These are phyloP conservation scores for Carcina quercana DNA, from an alignment of 2,888 invertebrate genomes.

Conservation along the genomic window DNA sequence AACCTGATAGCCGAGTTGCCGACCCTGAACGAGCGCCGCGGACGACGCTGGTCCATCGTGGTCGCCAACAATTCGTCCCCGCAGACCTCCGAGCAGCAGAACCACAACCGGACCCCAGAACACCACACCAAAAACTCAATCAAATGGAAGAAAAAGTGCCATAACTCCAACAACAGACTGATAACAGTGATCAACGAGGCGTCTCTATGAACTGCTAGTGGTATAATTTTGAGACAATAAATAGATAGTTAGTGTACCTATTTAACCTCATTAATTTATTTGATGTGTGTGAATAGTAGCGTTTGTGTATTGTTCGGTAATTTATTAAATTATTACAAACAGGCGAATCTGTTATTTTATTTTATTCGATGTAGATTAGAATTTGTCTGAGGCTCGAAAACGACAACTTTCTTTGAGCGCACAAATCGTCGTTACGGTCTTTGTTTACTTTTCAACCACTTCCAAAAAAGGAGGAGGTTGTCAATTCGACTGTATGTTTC, in stretches of 20 bases:
- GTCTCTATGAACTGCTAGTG: slow-evolving; percentile 67
- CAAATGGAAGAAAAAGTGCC: slow-evolving; percentile 69
- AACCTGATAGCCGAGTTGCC: slow-evolving; percentile 87
- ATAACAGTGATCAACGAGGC: slow-evolving; percentile 88
- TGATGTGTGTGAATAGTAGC: slow-evolving; percentile 66
- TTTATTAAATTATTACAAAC: slow-evolving; percentile 67
- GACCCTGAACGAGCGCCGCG: slow-evolving; percentile 80
- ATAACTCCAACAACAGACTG: slow-evolving; percentile 76
- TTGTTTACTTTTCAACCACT: too few species aligned
- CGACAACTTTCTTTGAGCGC: too few species aligned
- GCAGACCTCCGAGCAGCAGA: slow-evolving; percentile 35
- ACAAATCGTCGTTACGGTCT: neutral
- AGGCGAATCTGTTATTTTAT: too few species aligned
- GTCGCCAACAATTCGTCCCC: slow-evolving; percentile 46
- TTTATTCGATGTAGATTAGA: neutral
- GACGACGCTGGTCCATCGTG: slow-evolving; percentile 82
- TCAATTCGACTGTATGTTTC: too few species aligned
- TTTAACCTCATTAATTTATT: slow-evolving; percentile 74
- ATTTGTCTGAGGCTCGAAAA: neutral
- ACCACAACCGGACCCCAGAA: slow-evolving; percentile 46
- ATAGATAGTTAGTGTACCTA: slow-evolving; percentile 59
- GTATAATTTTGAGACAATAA: slow-evolving; percentile 56
- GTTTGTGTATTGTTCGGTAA: slow-evolving; percentile 64
- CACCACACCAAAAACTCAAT: slow-evolving; percentile 51
- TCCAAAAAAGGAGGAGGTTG: too few species aligned